Conservation (phyloP, 2,797 vertebrate genomes). For the Emys orbicularis region DNA sequence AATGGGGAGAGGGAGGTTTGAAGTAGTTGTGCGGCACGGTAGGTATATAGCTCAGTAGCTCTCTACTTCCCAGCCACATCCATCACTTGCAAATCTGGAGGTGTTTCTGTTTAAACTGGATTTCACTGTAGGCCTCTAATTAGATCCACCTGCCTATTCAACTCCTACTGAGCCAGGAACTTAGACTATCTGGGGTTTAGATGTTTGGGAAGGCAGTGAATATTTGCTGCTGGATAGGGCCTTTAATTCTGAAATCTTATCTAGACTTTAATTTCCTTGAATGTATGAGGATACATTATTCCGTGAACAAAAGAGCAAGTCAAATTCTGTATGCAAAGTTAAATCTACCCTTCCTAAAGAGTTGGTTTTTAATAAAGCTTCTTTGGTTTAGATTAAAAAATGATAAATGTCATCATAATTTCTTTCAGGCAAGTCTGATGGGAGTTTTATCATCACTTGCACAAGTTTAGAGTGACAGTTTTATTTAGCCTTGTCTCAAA, state of each 20-base stretch:
- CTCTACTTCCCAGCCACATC: background rate
- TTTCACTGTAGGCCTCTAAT: background rate
- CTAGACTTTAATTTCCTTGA: background rate
- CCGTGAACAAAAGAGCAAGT: background rate
- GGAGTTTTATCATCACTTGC: background rate
- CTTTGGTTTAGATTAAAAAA: background rate
- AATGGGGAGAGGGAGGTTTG: background rate
- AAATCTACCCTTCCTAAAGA: background rate
- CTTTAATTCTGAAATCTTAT: background rate
- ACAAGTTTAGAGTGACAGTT: background rate
- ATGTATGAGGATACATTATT: background rate
- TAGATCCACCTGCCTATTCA: background rate
- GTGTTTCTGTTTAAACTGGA: background rate
- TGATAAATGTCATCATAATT: background rate
- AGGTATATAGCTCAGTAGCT: background rate
- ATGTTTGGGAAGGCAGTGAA: background rate
- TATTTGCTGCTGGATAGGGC: background rate
- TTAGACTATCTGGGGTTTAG: background rate
- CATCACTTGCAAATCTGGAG: background rate
- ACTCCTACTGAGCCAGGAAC: background rate
- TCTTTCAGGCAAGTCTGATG: background rate
- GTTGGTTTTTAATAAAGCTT: background rate
- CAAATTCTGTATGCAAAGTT: background rate
- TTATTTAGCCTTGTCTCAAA: background rate
- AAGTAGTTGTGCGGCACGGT: background rate